Percentiles rank a stretch among this genome's conserved stretches.
These are phyloP conservation scores for Malurus leucopterus DNA, from an alignment of 2,797 vertebrate genomes.

Conservation along the genomic window DNA sequence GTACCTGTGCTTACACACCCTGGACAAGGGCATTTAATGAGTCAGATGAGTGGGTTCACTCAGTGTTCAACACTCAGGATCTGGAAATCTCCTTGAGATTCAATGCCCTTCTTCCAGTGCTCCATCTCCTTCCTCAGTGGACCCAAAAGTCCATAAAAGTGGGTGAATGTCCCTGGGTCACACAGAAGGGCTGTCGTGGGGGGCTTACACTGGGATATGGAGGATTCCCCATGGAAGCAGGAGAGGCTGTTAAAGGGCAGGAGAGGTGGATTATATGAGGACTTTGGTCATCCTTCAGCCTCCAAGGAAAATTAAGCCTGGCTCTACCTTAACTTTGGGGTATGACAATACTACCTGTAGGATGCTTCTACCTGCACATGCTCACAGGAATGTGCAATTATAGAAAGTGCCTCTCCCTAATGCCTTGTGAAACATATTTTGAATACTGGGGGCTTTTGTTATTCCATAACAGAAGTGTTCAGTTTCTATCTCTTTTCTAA, in stretches of 20 bases:
- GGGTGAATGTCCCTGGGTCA: background rate
- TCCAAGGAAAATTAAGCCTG: background rate
- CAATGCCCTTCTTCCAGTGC: rapidly evolving
- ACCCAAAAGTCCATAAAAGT: background rate
- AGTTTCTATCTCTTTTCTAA: background rate
- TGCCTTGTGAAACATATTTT: background rate
- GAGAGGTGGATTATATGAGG: background rate
- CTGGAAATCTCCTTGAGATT: background rate
- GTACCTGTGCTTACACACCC: rapidly evolving
- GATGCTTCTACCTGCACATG: background rate
- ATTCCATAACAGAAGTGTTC: background rate
- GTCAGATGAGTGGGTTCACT: background rate
- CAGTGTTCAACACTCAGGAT: too few species aligned
- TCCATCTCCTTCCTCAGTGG: background rate
- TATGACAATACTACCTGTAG: background rate
- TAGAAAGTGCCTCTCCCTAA: background rate
- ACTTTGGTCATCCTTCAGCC: background rate
- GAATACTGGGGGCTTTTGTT: background rate
- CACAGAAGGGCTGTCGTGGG: rapidly evolving
- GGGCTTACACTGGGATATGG: rapidly evolving
- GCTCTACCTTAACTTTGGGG: background rate
- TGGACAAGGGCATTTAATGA: background rate
- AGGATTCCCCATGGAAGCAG: background rate
- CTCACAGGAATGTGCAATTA: background rate
- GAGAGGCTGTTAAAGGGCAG: background rate